These are phyloP conservation scores for Hoplostethus atlanticus DNA, from an alignment of 2,797 vertebrate genomes.

Conservation along the genomic window DNA sequence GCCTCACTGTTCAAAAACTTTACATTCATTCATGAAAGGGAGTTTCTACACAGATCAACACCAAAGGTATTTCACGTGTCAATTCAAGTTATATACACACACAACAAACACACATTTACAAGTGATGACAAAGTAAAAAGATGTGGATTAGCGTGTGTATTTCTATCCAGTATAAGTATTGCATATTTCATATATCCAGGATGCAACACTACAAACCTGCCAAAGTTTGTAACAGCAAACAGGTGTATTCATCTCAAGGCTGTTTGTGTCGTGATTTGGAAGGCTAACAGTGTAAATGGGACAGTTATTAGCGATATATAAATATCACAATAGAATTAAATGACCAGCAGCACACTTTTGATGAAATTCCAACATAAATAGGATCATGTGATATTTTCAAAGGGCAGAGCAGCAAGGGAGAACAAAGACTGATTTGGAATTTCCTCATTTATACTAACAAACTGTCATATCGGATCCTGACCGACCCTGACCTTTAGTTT, in stretches of 20 bases:
- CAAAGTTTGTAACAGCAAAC: neutral
- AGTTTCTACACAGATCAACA: conserved; percentile 9
- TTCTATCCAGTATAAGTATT: neutral
- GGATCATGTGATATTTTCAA: neutral
- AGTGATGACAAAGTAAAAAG: neutral
- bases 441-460: neutral
- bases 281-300: neutral
- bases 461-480: too few relatives aligned
- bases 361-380: neutral
- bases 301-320: neutral
- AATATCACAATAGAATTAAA: neutral
- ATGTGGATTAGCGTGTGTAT: neutral
- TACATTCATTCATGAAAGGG: conserved; percentile 1
- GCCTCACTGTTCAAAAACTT: neutral
- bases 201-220: neutral
- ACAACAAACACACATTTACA: neutral
- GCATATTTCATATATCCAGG: neutral
- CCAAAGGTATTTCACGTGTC: neutral
- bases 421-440: neutral
- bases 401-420: neutral
- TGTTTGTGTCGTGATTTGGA: neutral
- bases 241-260: neutral
- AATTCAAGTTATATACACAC: conserved; percentile 7
- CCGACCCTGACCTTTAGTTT: too few relatives aligned
- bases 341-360: neutral